A percentile compares a stretch with the other conserved stretches of the same genome.
phyloP scores from a whole-genome alignment of 2,797 vertebrate genomes.

The Chelidonichthys spinosus region DNA sequence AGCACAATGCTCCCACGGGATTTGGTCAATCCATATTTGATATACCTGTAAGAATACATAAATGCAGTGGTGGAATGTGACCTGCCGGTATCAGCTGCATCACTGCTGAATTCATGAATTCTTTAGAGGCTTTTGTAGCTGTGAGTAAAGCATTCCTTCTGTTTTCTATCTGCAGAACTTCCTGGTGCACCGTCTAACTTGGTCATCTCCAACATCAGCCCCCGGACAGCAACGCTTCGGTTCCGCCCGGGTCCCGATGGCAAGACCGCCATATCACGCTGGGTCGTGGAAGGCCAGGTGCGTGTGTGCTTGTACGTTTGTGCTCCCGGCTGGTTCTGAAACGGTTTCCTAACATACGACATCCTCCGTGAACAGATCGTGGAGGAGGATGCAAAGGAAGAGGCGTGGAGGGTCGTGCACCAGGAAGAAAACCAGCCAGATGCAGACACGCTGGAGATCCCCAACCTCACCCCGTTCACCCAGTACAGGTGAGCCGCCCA shows the following conservation, averaged over 20 bases:
- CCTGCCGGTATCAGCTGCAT: background rate
- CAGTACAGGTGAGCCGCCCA: conserved; percentile 90
- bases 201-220: conserved; percentile 97
- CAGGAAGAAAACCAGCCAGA: conserved; percentile 92
- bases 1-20: background rate
- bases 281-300: conserved; percentile 96
- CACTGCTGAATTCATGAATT: background rate
- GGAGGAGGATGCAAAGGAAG: conserved; percentile 80
- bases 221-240: conserved; percentile 90
- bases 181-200: conserved; percentile 93
- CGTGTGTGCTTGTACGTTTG: conserved; percentile 3
- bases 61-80: background rate
- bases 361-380: conserved; percentile 63
- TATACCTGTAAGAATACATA: conserved; percentile 28
- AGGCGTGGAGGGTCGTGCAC: conserved; percentile 88
- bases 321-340: background rate
- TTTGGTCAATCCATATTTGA: conserved; percentile 30
- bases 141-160: conserved; percentile 28
- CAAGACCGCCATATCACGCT: conserved; percentile 91
- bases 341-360: background rate
- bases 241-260: conserved; percentile 92
- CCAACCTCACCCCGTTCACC: conserved; percentile 92
- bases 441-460: conserved; percentile 90
- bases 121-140: background rate
- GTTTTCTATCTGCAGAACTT: conserved; percentile 84